Evolutionary conservation across 2,888 invertebrate species (phyloP).

Genomic region (Pseudoips prasinana): DNA sequence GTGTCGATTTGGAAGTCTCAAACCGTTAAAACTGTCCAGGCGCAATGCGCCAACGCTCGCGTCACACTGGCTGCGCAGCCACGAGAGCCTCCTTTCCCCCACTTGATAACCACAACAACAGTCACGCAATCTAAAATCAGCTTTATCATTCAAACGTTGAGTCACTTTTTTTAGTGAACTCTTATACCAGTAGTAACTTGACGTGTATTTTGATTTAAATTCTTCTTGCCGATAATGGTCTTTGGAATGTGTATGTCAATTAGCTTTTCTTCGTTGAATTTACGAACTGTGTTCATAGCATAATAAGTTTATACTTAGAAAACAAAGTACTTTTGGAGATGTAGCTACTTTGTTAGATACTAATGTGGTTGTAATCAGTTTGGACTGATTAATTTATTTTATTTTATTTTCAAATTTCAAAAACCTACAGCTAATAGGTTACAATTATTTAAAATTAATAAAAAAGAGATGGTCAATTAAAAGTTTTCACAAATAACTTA

Average conservation of each 20-base stretch:
- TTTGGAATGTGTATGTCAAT: conserved; percentile 7
- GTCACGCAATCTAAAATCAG: neutral
- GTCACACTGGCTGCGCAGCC: conserved; percentile 56
- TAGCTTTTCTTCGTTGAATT: conserved; percentile 5
- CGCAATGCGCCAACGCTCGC: conserved; percentile 38
- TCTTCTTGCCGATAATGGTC: conserved; percentile 5
- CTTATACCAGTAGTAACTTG: conserved; percentile 2
- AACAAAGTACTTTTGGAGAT: too few relatives aligned
- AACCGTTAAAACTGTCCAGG: conserved; percentile 56
- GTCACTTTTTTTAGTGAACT: neutral
- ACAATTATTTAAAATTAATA: too few relatives aligned
- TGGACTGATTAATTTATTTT: too few relatives aligned
- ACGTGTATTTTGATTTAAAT: conserved; percentile 11
- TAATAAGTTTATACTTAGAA: too few relatives aligned
- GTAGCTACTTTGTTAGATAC: too few relatives aligned
- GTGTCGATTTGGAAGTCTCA: conserved; percentile 49
- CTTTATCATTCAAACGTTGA: neutral
- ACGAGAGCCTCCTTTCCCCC: conserved; percentile 58
- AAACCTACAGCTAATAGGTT: too few relatives aligned
- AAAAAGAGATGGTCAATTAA: too few relatives aligned
- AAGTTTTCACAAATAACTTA: too few relatives aligned
- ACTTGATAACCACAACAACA: conserved; percentile 29
- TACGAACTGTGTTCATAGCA: too few relatives aligned
- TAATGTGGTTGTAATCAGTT: too few relatives aligned
- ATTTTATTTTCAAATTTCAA: too few relatives aligned